A percentile compares a stretch with the other conserved stretches of the same genome.
These are phyloP conservation scores for Erebia aethiops DNA, from an alignment of 2,888 invertebrate species.

Conservation along the genomic window DNA sequence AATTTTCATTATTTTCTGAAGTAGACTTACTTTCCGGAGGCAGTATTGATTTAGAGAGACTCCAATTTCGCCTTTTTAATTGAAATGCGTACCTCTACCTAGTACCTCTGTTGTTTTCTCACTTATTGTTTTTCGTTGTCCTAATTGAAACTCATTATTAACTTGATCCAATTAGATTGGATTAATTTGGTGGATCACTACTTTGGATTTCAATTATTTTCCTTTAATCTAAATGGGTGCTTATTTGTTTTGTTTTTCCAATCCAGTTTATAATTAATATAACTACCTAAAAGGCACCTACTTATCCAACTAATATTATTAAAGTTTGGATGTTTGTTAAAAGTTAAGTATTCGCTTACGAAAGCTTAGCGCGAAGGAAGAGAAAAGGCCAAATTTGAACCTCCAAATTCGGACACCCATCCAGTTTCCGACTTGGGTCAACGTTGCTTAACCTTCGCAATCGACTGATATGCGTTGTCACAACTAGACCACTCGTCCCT, in stretches of 20 bases:
- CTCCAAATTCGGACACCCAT: no score
- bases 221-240: not conserved
- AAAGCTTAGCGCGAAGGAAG: no score
- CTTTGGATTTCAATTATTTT: constrained; percentile 9
- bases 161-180: constrained; percentile 22
- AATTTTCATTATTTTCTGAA: constrained; percentile 12
- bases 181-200: constrained; percentile 24
- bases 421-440: no score
- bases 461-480: no score
- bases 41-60: constrained; percentile 14
- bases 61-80: constrained; percentile 26
- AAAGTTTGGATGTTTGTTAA: no score
- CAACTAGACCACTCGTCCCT: no score
- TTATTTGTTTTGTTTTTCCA: constrained; percentile 10
- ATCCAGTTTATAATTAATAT: not conserved
- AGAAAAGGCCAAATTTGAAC: no score
- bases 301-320: no score
- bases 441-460: no score
- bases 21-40: not conserved
- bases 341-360: no score
- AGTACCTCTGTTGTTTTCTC: constrained; percentile 20
- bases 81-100: constrained; percentile 23
- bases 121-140: constrained; percentile 11
- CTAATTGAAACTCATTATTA: constrained; percentile 33
- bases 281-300: no score